phyloP scores from a whole-genome alignment of 2,888 invertebrate genomes.

The Spisula subtruncata region DNA sequence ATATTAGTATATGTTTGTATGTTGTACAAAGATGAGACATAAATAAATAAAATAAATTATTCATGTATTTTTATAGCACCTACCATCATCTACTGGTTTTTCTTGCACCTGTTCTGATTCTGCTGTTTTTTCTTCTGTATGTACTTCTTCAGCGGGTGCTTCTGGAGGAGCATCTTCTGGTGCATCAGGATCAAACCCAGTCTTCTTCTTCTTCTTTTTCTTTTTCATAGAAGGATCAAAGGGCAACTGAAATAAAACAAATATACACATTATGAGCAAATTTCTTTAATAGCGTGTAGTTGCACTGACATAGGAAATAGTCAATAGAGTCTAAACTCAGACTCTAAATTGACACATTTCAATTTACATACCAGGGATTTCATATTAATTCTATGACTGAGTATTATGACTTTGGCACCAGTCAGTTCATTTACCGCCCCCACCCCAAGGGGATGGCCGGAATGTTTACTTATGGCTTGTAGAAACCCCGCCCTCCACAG shows the following conservation, averaged over 20 bases:
- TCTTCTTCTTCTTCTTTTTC: constrained; percentile 99
- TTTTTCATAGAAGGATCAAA: constrained; percentile 96
- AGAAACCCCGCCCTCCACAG: too few species aligned
- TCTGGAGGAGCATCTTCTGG: constrained; percentile 72
- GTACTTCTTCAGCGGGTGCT: constrained; percentile 70
- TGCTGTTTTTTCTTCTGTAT: constrained; percentile 35
- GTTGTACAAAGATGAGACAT: too few species aligned
- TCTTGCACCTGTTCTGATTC: constrained; percentile 62
- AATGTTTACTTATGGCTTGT: too few species aligned
- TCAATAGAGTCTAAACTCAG: too few species aligned
- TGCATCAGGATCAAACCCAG: constrained; percentile 95
- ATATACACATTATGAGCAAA: background rate
- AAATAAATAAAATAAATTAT: background rate
- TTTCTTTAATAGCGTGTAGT: background rate
- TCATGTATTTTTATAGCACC: background rate
- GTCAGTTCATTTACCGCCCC: too few species aligned
- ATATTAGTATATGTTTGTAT: too few species aligned
- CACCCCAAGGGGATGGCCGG: too few species aligned
- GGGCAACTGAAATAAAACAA: constrained; percentile 89
- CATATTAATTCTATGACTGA: too few species aligned
- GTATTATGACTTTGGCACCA: too few species aligned
- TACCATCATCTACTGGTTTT: constrained; percentile 70
- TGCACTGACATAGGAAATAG: too few species aligned
- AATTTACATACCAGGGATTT: too few species aligned
- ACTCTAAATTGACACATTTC: too few species aligned